Evolutionary conservation across 2,113 vertebrate species (phyloP), one percentile per base, ranked within the genome.

Genomic region (Ailurus styani): DNA sequence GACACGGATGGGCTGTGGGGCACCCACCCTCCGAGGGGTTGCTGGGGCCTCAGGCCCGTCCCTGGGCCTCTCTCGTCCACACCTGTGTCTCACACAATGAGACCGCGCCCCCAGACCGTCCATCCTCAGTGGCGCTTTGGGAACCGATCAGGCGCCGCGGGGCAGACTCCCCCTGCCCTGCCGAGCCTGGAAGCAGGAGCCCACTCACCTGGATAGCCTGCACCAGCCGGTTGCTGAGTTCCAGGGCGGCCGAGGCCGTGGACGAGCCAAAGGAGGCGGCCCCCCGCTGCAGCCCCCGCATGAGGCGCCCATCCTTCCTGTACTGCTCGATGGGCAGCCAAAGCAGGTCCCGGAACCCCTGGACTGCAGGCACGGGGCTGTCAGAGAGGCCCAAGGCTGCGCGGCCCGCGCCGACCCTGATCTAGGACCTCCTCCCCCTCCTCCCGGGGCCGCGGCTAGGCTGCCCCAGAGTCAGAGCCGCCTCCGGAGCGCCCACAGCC

Each of bases 261-360:
- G 99, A 99, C 0, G 99, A 99, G 70, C 99, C 99, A 0, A 99
- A 99, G 54, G 99, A 99, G 0, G 99, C 99, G 0, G 99, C 99
- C 31, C 99, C 99, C 54, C 99, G 98, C 98, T 99, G 99, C 97
- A 99, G 98, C 31, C 99, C 99, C 64, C 99, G 98, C 95, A 99
- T 99, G 97, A 99, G 99, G 85, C 99, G 99, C 5, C 99, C 99
- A 0, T 99, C 99, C 97, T 99, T 99, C 81, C 99, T 98, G 97
- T 99, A 99, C 98, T 99, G 99, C 97, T 99, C 99, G 0, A 99
- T 99, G 55, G 99, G 99, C 94, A 99, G 97, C 99, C 99, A 99
- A 96, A 99, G 99, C 87, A 99, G 99, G 98, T 99, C 99, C 55
- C 99, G 99, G 81, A 99, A 99, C 15, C 99, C 99, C 29, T 99